phyloP scores from a whole-genome alignment of 2,888 invertebrate species.

The Chouioia cunea region DNA sequence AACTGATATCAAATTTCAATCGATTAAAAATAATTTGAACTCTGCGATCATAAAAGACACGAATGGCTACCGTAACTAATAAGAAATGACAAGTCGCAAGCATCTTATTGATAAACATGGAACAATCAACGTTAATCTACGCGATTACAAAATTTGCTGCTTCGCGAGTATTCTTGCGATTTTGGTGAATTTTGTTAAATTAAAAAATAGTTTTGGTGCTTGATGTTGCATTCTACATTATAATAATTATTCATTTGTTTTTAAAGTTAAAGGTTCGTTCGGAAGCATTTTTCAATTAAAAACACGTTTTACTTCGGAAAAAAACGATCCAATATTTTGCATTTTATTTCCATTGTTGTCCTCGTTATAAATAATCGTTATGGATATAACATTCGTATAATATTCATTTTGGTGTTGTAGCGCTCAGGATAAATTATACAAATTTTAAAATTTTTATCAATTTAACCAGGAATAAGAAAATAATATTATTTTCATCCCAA shows the following conservation, averaged over 20 bases:
- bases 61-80: slow-evolving; percentile 33
- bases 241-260: slow-evolving; percentile 12
- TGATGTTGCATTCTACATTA: slow-evolving; percentile 25
- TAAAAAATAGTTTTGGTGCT: slow-evolving; percentile 49
- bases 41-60: slow-evolving; percentile 43
- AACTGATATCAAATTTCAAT: slow-evolving; percentile 33
- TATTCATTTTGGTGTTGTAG: no score
- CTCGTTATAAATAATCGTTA: no score
- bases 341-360: no score
- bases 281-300: no score
- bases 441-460: no score
- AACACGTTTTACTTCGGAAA: no score
- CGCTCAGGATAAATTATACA: no score
- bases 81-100: slow-evolving; percentile 21
- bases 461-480: no score
- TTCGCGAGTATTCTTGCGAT: slow-evolving; percentile 38
- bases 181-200: slow-evolving; percentile 31
- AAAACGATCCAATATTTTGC: no score
- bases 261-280: no score
- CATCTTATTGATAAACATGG: slow-evolving; percentile 37
- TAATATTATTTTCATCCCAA: no score
- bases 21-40: slow-evolving; percentile 43
- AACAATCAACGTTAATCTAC: slow-evolving; percentile 35
- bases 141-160: slow-evolving; percentile 28
- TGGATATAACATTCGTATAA: no score